A percentile compares a stretch with the other conserved stretches of the same genome.
Conservation (phyloP, 2,797 vertebrate genomes). For the Parauchenoglanis punctatus region DNA sequence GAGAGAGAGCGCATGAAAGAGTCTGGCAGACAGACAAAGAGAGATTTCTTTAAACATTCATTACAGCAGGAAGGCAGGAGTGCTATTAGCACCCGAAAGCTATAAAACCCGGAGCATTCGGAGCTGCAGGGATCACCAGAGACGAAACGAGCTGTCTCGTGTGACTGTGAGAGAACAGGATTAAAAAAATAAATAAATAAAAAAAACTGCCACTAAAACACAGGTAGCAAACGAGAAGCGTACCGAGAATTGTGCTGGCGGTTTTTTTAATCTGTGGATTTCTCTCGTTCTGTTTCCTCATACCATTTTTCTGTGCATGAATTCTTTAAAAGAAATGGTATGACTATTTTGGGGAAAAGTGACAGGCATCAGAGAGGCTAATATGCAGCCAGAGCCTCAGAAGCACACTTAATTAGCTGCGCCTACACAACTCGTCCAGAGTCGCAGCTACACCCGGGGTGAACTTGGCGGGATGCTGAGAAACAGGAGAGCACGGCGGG, state of each 20-base stretch:
- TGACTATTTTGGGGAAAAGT: neutral
- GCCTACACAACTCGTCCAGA: conserved; percentile 24
- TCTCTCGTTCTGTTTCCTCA: neutral
- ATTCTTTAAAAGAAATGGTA: neutral
- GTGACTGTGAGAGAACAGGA: neutral
- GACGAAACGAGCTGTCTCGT: neutral
- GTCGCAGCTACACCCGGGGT: conserved; percentile 9
- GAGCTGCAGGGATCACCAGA: neutral
- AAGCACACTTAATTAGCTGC: conserved; percentile 44
- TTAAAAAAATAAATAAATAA: neutral
- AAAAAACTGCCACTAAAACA: neutral
- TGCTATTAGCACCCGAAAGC: neutral
- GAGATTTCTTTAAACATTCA: neutral
- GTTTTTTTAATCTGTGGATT: neutral
- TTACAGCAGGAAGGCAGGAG: neutral
- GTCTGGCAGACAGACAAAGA: no score
- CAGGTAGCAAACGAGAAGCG: neutral
- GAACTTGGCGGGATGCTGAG: neutral
- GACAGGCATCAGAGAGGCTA: conserved; percentile 11
- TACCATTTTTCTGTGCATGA: neutral
- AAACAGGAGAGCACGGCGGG: neutral
- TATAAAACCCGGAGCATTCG: neutral
- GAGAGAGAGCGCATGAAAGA: neutral
- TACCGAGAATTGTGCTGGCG: neutral
- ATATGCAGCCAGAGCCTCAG: conserved; percentile 21